These are phyloP conservation scores for Rhyacophila evoluta DNA, from an alignment of 2,888 invertebrate species.

Conservation along the genomic window DNA sequence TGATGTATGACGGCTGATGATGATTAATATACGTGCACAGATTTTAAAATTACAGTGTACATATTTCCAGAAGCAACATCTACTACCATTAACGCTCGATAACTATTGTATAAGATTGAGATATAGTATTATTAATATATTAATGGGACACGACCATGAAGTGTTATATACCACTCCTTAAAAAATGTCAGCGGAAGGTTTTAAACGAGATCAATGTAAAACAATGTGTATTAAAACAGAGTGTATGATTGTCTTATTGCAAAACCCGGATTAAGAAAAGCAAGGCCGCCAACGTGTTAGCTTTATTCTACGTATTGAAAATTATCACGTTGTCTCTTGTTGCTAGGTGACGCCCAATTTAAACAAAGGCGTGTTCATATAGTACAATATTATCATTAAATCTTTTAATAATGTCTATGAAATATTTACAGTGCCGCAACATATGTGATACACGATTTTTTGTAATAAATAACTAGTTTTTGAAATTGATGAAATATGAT, in stretches of 20 bases:
- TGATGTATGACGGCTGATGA: too few relatives aligned
- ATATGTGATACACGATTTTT: too few relatives aligned
- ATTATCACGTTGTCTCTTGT: constrained; percentile 6
- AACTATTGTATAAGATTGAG: background rate
- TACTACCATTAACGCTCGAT: background rate
- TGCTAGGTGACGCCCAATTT: constrained; percentile 31
- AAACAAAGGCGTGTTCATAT: background rate
- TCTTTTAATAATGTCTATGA: too few relatives aligned
- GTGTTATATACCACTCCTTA: background rate
- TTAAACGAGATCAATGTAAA: constrained; percentile 31
- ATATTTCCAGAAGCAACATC: background rate
- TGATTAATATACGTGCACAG: background rate
- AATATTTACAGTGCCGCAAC: too few relatives aligned
- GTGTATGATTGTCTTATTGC: background rate
- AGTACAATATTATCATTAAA: background rate
- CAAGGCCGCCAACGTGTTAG: constrained; percentile 37
- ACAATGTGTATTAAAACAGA: too few relatives aligned
- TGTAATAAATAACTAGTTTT: too few relatives aligned
- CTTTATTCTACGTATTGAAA: background rate
- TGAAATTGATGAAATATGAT: too few relatives aligned
- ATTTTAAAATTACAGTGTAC: background rate
- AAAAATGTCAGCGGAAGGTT: constrained; percentile 2
- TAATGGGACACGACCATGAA: background rate
- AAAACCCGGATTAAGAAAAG: constrained; percentile 44
- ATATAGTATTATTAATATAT: background rate